These are phyloP conservation scores for Julus scandinavius DNA, from an alignment of 2,888 invertebrate genomes.

Conservation along the genomic window DNA sequence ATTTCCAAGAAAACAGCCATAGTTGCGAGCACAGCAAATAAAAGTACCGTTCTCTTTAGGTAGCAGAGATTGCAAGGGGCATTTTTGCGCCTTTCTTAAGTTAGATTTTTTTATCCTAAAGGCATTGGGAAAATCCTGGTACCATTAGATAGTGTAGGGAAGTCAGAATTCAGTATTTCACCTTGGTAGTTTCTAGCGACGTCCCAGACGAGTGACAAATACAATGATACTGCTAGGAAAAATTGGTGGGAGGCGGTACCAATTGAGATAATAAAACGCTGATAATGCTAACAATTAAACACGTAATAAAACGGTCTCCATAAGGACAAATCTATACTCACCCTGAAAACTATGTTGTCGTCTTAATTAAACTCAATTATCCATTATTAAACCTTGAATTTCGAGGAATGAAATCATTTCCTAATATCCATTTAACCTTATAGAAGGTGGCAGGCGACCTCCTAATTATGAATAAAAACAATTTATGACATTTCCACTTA, in stretches of 20 bases:
- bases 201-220: neutral
- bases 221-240: neutral
- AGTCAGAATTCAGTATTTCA: constrained; percentile 37
- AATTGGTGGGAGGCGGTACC: constrained; percentile 38
- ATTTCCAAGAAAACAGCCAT: neutral
- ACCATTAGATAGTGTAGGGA: constrained; percentile 16
- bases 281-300: constrained; percentile 38
- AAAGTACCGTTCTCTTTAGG: neutral
- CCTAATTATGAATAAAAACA: neutral
- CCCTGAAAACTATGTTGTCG: neutral
- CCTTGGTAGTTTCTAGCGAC: constrained; percentile 28
- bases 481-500: neutral
- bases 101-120: constrained; percentile 10
- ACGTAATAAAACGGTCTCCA: neutral
- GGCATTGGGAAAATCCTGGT: neutral
- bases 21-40: neutral
- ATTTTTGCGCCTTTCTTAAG: neutral
- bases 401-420: neutral
- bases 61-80: neutral
- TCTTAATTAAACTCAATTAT: neutral
- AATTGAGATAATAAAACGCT: constrained; percentile 31
- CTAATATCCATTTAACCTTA: neutral
- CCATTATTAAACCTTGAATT: neutral
- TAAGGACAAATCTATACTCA: neutral
- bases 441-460: neutral